A percentile compares a stretch with the other conserved stretches of the same genome.
phyloP scores from a whole-genome alignment of 1,140 invertebrate species.

The Stratiolaelaps scimitus region DNA sequence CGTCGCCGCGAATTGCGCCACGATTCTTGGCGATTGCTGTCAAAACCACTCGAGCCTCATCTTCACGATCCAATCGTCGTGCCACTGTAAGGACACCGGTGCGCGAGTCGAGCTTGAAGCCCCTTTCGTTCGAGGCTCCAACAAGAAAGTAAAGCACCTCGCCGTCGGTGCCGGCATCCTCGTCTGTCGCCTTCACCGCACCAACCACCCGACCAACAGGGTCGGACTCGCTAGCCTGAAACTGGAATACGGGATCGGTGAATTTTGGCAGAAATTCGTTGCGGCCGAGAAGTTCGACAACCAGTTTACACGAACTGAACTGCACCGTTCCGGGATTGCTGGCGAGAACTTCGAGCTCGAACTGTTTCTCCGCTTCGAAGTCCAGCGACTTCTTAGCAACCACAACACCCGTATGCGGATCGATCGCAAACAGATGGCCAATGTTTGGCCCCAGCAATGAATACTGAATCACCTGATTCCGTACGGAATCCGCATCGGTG shows the following conservation, averaged over 20 bases:
- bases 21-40: constrained; percentile 87
- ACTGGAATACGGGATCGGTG: constrained; percentile 75
- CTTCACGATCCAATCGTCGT: constrained; percentile 69
- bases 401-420: constrained; percentile 60
- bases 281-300: constrained; percentile 66
- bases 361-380: constrained; percentile 67
- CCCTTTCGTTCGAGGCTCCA: constrained; percentile 78
- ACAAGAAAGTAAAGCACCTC: constrained; percentile 80
- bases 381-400: constrained; percentile 65
- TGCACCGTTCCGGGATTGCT: constrained; percentile 71
- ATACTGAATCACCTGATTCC: constrained; percentile 77
- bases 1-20: constrained; percentile 79
- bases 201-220: constrained; percentile 72
- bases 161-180: constrained; percentile 80
- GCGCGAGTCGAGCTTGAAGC: constrained; percentile 70
- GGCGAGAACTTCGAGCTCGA: constrained; percentile 65
- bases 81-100: constrained; percentile 71
- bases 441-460: constrained; percentile 59
- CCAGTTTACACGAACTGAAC: constrained; percentile 56
- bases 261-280: constrained; percentile 90
- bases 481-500: constrained; percentile 74
- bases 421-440: constrained; percentile 60
- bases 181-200: constrained; percentile 71
- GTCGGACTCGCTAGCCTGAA: constrained; percentile 83
- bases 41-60: constrained; percentile 71